These are phyloP conservation scores for Berghia stephanieae DNA, from an alignment of 1,140 invertebrate species.

Conservation along the genomic window DNA sequence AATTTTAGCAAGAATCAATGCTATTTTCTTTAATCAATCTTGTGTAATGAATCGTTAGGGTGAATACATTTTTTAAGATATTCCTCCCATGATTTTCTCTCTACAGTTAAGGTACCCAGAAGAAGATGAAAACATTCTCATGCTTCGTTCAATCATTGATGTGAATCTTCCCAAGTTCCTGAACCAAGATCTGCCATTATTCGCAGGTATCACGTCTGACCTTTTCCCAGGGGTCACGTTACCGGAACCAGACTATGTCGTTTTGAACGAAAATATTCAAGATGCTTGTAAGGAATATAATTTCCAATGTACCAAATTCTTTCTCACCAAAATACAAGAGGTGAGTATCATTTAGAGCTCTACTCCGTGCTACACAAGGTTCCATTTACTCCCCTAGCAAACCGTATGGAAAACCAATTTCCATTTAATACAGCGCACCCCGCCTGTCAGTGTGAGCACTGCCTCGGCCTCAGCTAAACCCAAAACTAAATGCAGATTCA, in stretches of 20 bases:
- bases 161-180: constrained; percentile 69
- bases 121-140: constrained; percentile 75
- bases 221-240: constrained; percentile 25
- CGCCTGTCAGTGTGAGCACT: no score
- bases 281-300: constrained; percentile 78
- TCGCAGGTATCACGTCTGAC: constrained; percentile 32
- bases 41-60: no score
- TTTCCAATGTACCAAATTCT: constrained; percentile 81
- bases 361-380: not conserved
- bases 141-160: constrained; percentile 73
- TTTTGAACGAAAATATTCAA: constrained; percentile 70
- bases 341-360: constrained; percentile 30
- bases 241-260: constrained; percentile 45
- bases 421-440: no score
- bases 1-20: no score
- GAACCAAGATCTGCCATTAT: constrained; percentile 27
- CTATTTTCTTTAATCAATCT: no score
- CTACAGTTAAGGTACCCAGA: constrained; percentile 71
- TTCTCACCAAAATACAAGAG: constrained; percentile 87
- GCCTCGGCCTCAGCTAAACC: no score
- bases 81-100: not conserved
- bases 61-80: no score
- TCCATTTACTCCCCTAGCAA: no score
- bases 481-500: no score
- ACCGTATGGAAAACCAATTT: no score